Percentiles rank a stretch among this genome's conserved stretches.
phyloP scores from a whole-genome alignment of 2,888 invertebrate genomes.

The Ochlodes sylvanus region DNA sequence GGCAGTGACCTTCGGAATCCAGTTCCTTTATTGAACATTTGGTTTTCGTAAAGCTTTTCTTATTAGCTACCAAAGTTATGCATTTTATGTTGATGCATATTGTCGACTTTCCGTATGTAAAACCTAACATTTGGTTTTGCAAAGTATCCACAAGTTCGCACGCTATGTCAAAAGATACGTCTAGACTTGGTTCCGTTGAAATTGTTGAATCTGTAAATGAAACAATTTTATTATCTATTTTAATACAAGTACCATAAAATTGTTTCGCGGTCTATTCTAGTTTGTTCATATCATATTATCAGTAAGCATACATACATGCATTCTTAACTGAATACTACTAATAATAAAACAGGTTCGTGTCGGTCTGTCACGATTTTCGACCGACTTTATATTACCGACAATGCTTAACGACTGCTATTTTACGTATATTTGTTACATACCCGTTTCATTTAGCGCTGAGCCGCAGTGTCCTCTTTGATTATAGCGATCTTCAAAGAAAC shows the following conservation, averaged over 20 bases:
- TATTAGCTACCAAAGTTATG: conserved; percentile 63
- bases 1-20: conserved; percentile 65
- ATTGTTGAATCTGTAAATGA: conserved; percentile 64
- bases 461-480: conserved; percentile 73
- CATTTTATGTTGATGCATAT: conserved; percentile 73
- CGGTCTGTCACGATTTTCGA: no score
- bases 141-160: conserved; percentile 75
- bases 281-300: no score
- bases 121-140: conserved; percentile 71
- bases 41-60: conserved; percentile 67
- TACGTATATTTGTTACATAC: conserved; percentile 49
- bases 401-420: no score
- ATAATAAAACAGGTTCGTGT: no score
- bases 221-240: conserved; percentile 16
- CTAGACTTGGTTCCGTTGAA: conserved; percentile 73
- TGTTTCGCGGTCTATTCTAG: no score
- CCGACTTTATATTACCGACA: no score
- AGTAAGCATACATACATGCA: no score
- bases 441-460: conserved; percentile 62
- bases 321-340: no score
- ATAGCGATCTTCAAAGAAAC: conserved; percentile 62
- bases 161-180: conserved; percentile 72
- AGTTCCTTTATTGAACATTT: conserved; percentile 70
- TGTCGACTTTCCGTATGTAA: conserved; percentile 73
- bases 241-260: no score